These are phyloP conservation scores for Dicentrarchus labrax DNA, from an alignment of 2,113 vertebrate species.

Conservation along the genomic window DNA sequence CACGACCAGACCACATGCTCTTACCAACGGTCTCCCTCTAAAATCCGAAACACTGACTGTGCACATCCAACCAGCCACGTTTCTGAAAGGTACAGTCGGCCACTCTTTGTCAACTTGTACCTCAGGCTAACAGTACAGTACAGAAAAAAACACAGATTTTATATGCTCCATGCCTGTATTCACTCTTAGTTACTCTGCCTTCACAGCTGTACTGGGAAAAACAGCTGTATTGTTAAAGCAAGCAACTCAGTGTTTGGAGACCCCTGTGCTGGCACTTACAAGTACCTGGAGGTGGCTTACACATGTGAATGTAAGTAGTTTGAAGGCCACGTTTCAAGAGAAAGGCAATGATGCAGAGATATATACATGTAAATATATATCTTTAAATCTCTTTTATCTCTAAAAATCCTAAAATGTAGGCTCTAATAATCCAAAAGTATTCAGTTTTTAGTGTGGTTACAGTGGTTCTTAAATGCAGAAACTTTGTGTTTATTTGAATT, in stretches of 20 bases:
- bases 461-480: too few species aligned
- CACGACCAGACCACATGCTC: background rate
- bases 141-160: too few species aligned
- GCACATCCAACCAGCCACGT: background rate
- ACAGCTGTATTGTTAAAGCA: slow-evolving; percentile 43
- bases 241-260: slow-evolving; percentile 54
- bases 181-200: slow-evolving; percentile 1
- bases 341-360: background rate
- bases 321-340: too few species aligned
- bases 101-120: background rate
- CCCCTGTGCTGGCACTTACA: slow-evolving; percentile 31
- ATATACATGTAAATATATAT: too few species aligned
- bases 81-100: background rate
- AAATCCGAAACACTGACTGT: background rate
- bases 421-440: too few species aligned
- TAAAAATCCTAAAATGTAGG: too few species aligned
- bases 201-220: slow-evolving; percentile 65
- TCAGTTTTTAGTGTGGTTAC: too few species aligned
- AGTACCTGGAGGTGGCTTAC: slow-evolving; percentile 73
- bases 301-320: slow-evolving; percentile 54
- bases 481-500: too few species aligned
- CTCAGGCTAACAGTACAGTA: too few species aligned
- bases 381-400: too few species aligned
- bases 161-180: too few species aligned
- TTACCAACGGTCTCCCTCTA: background rate